Conservation (phyloP, 2,888 invertebrate species). For the Tinea semifulvella region DNA sequence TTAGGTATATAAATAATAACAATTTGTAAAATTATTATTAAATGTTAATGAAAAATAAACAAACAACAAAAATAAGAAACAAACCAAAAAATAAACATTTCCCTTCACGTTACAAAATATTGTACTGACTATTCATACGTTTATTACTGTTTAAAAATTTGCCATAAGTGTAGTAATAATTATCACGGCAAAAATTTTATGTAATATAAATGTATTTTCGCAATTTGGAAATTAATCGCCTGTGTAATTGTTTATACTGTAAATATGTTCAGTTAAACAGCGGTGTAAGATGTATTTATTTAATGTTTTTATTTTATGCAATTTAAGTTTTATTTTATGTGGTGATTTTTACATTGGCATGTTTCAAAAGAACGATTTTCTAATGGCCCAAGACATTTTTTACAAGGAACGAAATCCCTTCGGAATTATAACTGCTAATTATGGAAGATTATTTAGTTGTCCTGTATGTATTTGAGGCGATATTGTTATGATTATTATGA, state of each 20-base stretch:
- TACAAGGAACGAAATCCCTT: slow-evolving; percentile 32
- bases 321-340: slow-evolving; percentile 21
- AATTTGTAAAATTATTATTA: no score
- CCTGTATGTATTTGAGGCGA: slow-evolving; percentile 36
- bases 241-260: neutral
- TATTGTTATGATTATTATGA: no score
- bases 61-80: no score
- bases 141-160: no score
- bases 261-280: neutral
- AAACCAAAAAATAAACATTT: no score
- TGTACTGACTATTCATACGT: no score
- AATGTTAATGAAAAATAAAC: no score
- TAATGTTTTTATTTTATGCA: neutral
- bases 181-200: no score
- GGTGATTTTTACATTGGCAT: slow-evolving; percentile 45
- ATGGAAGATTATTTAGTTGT: slow-evolving; percentile 42
- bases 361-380: slow-evolving; percentile 40
- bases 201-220: no score
- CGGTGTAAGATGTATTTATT: neutral
- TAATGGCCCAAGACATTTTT: slow-evolving; percentile 41
- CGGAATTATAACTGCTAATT: slow-evolving; percentile 29
- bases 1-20: no score
- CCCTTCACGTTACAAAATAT: no score
- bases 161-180: no score
- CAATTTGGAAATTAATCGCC: neutral